Evolutionary conservation across 2,113 vertebrate genomes (phyloP).

Genomic region (Erpornis zantholeuca): DNA sequence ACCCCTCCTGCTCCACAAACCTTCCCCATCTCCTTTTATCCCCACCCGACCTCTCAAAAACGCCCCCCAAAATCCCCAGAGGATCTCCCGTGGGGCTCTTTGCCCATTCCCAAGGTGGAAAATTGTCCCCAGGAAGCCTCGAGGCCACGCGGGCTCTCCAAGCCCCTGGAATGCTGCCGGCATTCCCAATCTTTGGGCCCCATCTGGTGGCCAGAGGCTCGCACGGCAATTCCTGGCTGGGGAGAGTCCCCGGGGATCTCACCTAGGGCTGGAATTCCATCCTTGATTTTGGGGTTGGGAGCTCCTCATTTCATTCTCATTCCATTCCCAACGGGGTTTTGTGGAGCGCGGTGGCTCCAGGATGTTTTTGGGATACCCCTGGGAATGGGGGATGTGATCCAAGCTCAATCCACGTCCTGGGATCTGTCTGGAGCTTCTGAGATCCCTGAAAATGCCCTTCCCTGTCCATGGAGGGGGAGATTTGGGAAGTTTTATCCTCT

Average conservation of each 20-base stretch:
- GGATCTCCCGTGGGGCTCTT: rapidly evolving
- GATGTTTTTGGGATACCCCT: rapidly evolving
- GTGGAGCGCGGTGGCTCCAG: not conserved
- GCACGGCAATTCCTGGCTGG: rapidly evolving
- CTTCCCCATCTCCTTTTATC: not conserved
- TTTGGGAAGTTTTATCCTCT: too few species aligned
- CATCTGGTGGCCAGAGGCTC: not conserved
- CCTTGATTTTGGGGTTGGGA: rapidly evolving
- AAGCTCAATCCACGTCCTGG: rapidly evolving
- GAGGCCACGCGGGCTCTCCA: rapidly evolving
- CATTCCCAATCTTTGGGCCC: not conserved
- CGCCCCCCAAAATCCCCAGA: not conserved
- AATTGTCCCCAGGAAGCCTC: rapidly evolving
- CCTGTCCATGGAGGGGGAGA: too few species aligned
- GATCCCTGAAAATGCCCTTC: not conserved
- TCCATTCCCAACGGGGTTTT: too few species aligned
- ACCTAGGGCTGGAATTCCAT: not conserved
- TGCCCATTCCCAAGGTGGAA: too few species aligned
- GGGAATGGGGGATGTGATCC: not conserved
- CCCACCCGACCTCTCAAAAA: rapidly evolving
- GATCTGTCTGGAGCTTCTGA: not conserved
- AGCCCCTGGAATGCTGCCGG: rapidly evolving
- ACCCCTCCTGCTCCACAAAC: too few species aligned
- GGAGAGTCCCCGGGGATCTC: not conserved
- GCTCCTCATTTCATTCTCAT: rapidly evolving